Evolutionary conservation across 1,140 invertebrate species (phyloP).

Genomic region (Cheumatopsyche charites): DNA sequence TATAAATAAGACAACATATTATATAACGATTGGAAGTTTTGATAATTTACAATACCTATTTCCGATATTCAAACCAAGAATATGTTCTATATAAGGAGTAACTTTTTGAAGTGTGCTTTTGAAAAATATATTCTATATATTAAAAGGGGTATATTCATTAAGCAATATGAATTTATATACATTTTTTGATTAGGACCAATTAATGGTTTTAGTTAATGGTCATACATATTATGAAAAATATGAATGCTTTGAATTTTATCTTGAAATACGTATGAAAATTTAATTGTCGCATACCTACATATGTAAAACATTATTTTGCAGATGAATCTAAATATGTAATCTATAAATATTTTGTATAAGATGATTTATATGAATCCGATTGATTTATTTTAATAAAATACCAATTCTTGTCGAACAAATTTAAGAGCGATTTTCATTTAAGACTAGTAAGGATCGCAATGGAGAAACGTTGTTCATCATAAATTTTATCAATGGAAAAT

Average conservation of each 20-base stretch:
- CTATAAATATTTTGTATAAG: constrained; percentile 2
- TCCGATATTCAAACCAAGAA: too few relatives aligned
- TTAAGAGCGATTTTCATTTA: constrained; percentile 18
- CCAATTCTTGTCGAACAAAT: background rate
- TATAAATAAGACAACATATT: too few relatives aligned
- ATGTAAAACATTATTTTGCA: background rate
- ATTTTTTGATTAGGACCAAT: background rate
- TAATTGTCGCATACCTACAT: background rate
- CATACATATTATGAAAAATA: background rate
- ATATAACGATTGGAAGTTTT: too few relatives aligned
- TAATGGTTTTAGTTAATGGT: background rate
- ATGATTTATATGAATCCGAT: background rate
- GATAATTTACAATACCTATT: too few relatives aligned
- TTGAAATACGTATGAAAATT: background rate
- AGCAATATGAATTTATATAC: too few relatives aligned
- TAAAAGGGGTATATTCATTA: too few relatives aligned
- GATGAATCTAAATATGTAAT: background rate
- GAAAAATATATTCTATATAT: too few relatives aligned
- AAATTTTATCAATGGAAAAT: constrained; percentile 18
- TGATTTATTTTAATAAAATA: constrained; percentile 18
- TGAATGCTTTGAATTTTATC: background rate
- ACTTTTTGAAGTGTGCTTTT: too few relatives aligned
- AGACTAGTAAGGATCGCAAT: constrained; percentile 32
- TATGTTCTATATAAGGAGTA: too few relatives aligned
- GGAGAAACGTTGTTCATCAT: constrained; percentile 7